Evolutionary conservation across 2,797 vertebrate species (phyloP), one percentile per base, ranked within the genome.

Genomic region (Periophthalmus magnuspinnatus): DNA sequence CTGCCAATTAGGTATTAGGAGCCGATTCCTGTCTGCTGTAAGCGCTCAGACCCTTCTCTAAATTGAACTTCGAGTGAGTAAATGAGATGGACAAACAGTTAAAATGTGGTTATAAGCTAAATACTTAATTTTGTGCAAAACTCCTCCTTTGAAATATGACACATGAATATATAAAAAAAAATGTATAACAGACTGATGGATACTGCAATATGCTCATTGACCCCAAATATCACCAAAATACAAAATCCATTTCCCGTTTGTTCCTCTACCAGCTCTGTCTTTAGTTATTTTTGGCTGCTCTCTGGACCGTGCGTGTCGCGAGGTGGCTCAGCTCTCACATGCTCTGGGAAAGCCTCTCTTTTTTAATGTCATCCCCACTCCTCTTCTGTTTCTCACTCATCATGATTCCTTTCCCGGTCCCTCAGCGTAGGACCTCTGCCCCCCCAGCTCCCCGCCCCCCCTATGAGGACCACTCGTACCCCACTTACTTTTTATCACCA

Each of bases 401-500:
- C 61, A 73, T 79, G 70, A 76, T 77, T 16, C 61, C 73, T 87
- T 82, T 85, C 81, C 70, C 59, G 81, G 73, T 81, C 65, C 72
- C 71, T 78, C 83, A 63, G 2, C 1, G 47, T 57, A 64, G 58
- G 80, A 77, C 80, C 80, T 28, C 3, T n/a, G 28, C 60, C 78
- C 57, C 66, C 58, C 64, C 0, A 21, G 57, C 64, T 7, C 33
- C 45, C 65, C 66, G 69, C 67, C 70, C 79, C 76, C n/a, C 82
- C 77, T 77, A 66, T 22, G 79, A 85, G 83, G 69, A 70, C 76
- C 79, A 80, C 83, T 88, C 78, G 69, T 74, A 83, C 63, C 67
- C 83, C 77, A 81, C 79, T 86, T 83, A 71, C 72, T 80, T 60
- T 86, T 81, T 77, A 84, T 83, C 75, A 67, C 75, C 65, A 6